Base-by-base conservation (phyloP, 2,113 vertebrate genomes). In the Mungos mungo region DNA sequence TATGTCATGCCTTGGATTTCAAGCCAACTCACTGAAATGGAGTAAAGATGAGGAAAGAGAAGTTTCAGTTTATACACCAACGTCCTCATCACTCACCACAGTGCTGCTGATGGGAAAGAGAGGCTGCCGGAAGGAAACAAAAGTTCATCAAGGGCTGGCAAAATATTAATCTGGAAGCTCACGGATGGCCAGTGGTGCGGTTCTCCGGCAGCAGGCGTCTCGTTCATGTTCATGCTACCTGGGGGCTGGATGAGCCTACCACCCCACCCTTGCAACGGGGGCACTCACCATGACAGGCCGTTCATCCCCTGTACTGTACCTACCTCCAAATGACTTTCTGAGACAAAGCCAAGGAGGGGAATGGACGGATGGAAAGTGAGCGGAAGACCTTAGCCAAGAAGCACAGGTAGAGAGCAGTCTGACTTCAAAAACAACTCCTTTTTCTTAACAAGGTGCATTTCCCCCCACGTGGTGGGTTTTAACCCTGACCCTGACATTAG, bases 81-180 rank as follows among this genome's bases (percentile, higher is more conserved):
- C 5, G 23, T 82, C 91, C 57, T 47, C 27, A 0, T 54, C 60
- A 54, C 41, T 80, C 60, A 6, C 23, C 54, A 0, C 8, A 0
- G 45, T 52, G 31, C 90, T n/a, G 25, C 29, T 2, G 80, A 95
- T 93, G 96, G 90, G 95, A 97, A 95, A 47, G 88, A 88, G 71
- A 79, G 81, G n/a, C 47, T 21, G 69, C 93, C 68, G 92, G 95
- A 98, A 98, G 95, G 94, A 97, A 97, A 92, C 0, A 2, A 47
- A 84, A 94, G 83, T 79, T 81, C 98, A 96, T 92, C 83, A 86
- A 90, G 85, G 92, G 71, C 90, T 98, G 90, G 98, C 92, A 76
- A 98, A 97, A 98, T 72, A 98, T 98, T 98, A 98, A 98, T 97
- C 97, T 52, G 60, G 84, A 66, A 3, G 23, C 92, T 93, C 95